Base-by-base conservation (phyloP, 2,888 invertebrate genomes). In the Chrysotoxum bicinctum region DNA sequence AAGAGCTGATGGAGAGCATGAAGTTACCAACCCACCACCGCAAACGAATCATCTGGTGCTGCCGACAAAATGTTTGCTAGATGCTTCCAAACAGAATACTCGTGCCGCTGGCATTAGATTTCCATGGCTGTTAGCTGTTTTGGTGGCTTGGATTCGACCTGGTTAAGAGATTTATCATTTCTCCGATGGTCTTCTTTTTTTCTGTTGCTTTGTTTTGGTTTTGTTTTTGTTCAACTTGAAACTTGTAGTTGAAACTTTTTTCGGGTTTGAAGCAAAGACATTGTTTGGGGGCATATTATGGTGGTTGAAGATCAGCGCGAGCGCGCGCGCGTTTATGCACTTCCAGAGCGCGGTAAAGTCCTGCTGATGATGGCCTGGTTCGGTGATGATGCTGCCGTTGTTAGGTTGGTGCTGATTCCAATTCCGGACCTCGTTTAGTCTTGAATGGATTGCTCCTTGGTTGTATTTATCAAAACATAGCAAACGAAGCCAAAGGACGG, bases 91-190 rank as follows among this genome's bases (percentile, higher is more conserved):
- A 79, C 83, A 79, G 74, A 76, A 80, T 77, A 62, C 86, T 86
- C 86, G 86, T 86, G 86, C 86, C 86, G 73, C 54, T 82, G 86
- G 86, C 86, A 86, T 86, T 86, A 86, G 81, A 82, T 86, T 86
- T 86, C 86, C 78, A 66, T 86, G 64, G 82, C 82, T 81, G 86
- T 82, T 82, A 78, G 81, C 81, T 81, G 77, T 82, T 79, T 86
- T 86, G 82, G 86, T 86, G 86, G 77, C 82, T 86, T 66, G 70
- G 74, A 82, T 86, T 82, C 82, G 81, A 82, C 82, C 86, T 86
- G 86, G 86, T 86, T 86, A 86, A 86, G 86, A 86, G 86, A 86
- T 86, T 86, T 86, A 86, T 86, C 86, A 86, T 82, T 86, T 78
- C 77, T 82, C 50, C 70, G 62, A 43, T 54, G 21, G 30, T 54